A percentile compares a stretch with the other conserved stretches of the same genome.
Conservation (phyloP, 2,888 invertebrate genomes). For the Andrena bicolor region DNA sequence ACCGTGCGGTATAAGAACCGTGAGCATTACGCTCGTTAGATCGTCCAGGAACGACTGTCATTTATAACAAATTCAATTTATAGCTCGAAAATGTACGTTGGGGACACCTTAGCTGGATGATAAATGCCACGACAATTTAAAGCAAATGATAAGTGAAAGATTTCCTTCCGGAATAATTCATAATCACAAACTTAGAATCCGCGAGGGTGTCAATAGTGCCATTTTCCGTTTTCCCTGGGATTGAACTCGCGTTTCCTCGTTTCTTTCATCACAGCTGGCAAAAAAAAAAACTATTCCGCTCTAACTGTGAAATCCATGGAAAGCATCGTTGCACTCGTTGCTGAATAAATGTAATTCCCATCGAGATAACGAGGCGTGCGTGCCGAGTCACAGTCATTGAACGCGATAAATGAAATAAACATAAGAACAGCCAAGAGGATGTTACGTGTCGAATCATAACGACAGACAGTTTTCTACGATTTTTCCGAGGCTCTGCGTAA, state of each 20-base stretch:
- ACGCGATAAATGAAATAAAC: slow-evolving; percentile 39
- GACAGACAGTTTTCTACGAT: slow-evolving; percentile 18
- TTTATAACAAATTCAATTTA: background rate
- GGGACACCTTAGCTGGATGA: too few relatives aligned
- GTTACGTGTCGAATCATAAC: slow-evolving; percentile 33
- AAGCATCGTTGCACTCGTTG: slow-evolving; percentile 40
- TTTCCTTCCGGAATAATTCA: background rate
- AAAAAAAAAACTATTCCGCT: background rate
- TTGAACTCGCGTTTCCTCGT: background rate
- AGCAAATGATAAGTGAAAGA: background rate
- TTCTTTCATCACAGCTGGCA: background rate
- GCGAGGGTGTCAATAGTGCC: too few relatives aligned
- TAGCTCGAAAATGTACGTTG: background rate
- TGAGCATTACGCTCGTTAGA: slow-evolving; percentile 12
- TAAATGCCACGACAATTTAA: background rate
- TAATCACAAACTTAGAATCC: background rate
- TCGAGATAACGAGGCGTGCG: slow-evolving; percentile 45
- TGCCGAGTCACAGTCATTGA: slow-evolving; percentile 32
- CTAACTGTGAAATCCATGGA: slow-evolving; percentile 47
- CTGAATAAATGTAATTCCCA: slow-evolving; percentile 49
- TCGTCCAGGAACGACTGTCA: background rate
- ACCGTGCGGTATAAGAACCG: slow-evolving; percentile 21
- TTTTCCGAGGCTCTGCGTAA: slow-evolving; percentile 5
- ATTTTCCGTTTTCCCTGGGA: background rate
- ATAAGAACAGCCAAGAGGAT: slow-evolving; percentile 36